These are phyloP conservation scores for Apodemia mormo DNA, from an alignment of 2,888 invertebrate genomes.

Conservation along the genomic window DNA sequence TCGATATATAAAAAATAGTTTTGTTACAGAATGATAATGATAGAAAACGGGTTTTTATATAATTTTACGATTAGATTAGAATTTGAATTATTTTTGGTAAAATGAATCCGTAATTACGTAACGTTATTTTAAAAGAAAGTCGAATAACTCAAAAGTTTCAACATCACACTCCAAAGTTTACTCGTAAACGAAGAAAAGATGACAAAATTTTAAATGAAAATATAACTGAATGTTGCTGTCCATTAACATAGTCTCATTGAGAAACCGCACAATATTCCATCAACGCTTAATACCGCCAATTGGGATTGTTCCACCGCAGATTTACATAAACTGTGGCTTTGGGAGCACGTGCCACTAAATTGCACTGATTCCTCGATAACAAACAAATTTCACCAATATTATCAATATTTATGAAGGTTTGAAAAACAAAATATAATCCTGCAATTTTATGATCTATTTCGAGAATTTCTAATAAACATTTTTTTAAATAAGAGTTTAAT, in stretches of 20 bases:
- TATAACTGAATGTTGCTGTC: not conserved
- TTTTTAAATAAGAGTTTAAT: not conserved
- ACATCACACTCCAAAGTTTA: too few relatives aligned
- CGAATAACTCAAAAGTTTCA: too few relatives aligned
- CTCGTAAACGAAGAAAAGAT: not conserved
- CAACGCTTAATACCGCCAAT: slow-evolving; percentile 52
- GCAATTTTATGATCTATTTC: not conserved
- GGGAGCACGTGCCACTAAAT: slow-evolving; percentile 48
- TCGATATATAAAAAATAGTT: too few relatives aligned
- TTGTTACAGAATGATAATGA: too few relatives aligned
- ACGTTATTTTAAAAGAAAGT: too few relatives aligned
- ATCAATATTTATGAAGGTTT: slow-evolving; percentile 9
- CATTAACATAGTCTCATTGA: slow-evolving; percentile 25
- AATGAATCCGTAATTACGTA: too few relatives aligned
- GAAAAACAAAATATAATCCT: slow-evolving; percentile 2
- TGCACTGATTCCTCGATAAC: slow-evolving; percentile 46
- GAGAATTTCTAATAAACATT: not conserved
- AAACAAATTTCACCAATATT: slow-evolving; percentile 25
- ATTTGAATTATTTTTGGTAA: too few relatives aligned
- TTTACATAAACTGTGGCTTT: slow-evolving; percentile 60
- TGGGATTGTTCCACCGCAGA: slow-evolving; percentile 51
- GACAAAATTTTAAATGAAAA: not conserved
- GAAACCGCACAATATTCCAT: slow-evolving; percentile 47
- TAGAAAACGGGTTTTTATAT: too few relatives aligned
- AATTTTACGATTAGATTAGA: too few relatives aligned